A percentile compares a stretch with the other conserved stretches of the same genome.
Evolutionary conservation across 2,797 vertebrate genomes (phyloP).

Genomic region (Sebastes nivosus): DNA sequence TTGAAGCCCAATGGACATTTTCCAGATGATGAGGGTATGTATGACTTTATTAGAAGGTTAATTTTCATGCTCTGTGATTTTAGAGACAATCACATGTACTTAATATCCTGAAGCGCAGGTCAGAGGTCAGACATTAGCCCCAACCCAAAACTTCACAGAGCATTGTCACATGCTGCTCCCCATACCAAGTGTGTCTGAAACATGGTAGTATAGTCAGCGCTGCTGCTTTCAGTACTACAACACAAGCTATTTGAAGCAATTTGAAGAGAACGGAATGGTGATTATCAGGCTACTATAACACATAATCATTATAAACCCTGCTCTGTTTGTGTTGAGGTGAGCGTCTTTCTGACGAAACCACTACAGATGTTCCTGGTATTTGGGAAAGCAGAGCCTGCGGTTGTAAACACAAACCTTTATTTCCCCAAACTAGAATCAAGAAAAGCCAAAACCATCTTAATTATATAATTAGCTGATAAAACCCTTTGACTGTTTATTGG

Average conservation of each 20-base stretch:
- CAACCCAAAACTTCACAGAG: neutral
- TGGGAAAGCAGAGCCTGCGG: neutral
- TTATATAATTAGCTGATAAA: neutral
- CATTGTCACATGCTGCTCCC: neutral
- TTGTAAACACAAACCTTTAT: neutral
- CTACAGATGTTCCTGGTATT: neutral
- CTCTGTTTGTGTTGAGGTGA: neutral
- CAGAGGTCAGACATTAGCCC: conserved; percentile 9
- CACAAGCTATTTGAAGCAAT: too few relatives aligned
- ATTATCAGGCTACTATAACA: neutral
- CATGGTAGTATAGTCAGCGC: neutral
- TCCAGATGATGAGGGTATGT: conserved; percentile 89
- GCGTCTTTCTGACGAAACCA: neutral
- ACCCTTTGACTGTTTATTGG: neutral
- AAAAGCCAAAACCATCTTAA: neutral
- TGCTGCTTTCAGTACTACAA: neutral
- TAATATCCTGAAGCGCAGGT: neutral
- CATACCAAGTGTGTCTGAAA: neutral
- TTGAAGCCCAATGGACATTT: conserved; percentile 82
- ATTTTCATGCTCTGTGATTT: neutral
- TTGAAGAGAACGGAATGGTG: neutral
- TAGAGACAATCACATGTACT: conserved; percentile 4
- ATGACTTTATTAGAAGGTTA: neutral
- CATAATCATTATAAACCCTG: neutral
- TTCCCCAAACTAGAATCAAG: neutral